Evolutionary conservation across 2,113 vertebrate species (phyloP), one percentile per base, ranked within the genome.

Genomic region (Nematolebias whitei): DNA sequence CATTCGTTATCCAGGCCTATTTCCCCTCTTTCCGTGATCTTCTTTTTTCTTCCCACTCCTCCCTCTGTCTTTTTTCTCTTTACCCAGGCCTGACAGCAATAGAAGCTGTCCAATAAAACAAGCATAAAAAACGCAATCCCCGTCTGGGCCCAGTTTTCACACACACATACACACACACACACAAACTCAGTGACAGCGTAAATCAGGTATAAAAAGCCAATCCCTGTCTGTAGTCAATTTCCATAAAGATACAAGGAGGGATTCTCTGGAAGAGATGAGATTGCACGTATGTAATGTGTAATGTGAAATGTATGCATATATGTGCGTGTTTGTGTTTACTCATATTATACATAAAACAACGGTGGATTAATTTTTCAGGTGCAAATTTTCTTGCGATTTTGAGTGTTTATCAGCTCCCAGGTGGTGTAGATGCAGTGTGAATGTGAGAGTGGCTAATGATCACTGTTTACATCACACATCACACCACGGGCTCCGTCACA

Each of bases 141-240:
- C 85, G 75, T 78, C 79, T 83, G 63, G 18, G 69, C 62, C 83
- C 79, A 79, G 68, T 87, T 74, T 71, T 16, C 55, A 57, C 62
- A 24, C 68, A 63, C 50, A 9, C 54, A 61, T 44, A 43, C 63
- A 41, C 54, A 47, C 69, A 24, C 49, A n/a, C 40, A 59, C 53
- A 51, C 52, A 38, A 51, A 63, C 19, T 54, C 39, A 59, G 4
- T 1, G 0, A 19, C 47, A 63, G 68, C 78, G 85, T 89, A 88
- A 89, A 87, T 89, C 85, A 85, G 58, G 77, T 68, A 82, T 86
- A 85, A 87, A 87, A 89, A 84, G 79, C 82, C 82, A 82, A 83
- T 85, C 54, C 79, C 71, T 79, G 82, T 85, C 81, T 85, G 73
- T 63, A 88, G 88, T 82, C 73, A 83, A 86, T 90, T 85, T 89